Evolutionary conservation across 2,113 vertebrate species (phyloP), one percentile per base, ranked within the genome.

Genomic region (Festucalex cinctus): DNA sequence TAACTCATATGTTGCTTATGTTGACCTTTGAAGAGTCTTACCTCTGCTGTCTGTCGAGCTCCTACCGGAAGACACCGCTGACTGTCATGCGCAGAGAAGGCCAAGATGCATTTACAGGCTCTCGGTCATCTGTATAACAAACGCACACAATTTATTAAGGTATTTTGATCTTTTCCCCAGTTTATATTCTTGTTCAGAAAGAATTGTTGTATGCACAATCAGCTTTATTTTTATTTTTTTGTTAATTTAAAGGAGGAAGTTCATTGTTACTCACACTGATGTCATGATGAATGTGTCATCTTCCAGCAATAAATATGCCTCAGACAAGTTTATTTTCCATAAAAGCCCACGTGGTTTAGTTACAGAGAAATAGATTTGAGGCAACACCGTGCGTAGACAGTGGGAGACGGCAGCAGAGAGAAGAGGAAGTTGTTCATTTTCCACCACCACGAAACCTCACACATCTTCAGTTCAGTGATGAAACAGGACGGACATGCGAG

Each of bases 341-440:
- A 46, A 22, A 6, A 32, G 17, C 2, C 14, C 9, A 41, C 19
- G 58, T n/a, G 36, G 12, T 41, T 44, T 19, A 69, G 24, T 32
- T 57, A 57, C 26, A 17, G 43, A 56, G 66, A 67, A 51, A 54
- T 28, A 41, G 39, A 20, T 51, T 53, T 26, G 5, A 26, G 16
- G 24, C 12, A 36, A 44, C 44, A 49, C 36, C 2, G 17, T 65
- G 48, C 6, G 54, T 70, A 48, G 12, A 69, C 9, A 48, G 49
- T 46, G 28, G 46, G 48, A 71, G 35, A 57, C 17, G n/a, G 49
- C 54, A 61, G 63, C 54, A 65, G 60, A 41, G 59, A 48, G 36
- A 48, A 35, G 76, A 79, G 84, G 78, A 83, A 85, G 81, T 82
- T 66, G 39, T 41, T 62, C 22, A 62, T 61, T 70, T 71, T 79